Percentiles rank a stretch among this genome's conserved stretches.
Conservation (phyloP, 1,140 invertebrate genomes). For the Araneus ventricosus region DNA sequence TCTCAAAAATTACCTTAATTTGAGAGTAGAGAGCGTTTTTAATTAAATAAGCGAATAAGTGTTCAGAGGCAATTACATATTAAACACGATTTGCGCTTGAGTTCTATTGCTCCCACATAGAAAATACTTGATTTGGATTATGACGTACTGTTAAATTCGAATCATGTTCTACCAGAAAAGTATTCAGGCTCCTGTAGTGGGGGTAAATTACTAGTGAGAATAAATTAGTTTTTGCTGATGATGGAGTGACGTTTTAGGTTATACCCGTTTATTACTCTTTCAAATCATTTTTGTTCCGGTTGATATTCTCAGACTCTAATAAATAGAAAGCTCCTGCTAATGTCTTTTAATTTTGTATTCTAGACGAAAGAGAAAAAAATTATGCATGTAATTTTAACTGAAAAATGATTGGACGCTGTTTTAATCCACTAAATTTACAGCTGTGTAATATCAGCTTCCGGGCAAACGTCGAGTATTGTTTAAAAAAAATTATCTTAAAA, state of each 20-base stretch:
- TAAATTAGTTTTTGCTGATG: slow-evolving; percentile 8
- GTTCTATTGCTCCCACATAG: background rate
- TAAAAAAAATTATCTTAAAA: too few species aligned
- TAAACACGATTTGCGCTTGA: background rate
- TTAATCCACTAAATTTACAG: too few species aligned
- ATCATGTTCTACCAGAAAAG: background rate
- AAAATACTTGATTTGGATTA: background rate
- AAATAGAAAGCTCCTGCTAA: too few species aligned
- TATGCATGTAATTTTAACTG: too few species aligned
- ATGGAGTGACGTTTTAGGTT: background rate
- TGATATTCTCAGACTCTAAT: background rate
- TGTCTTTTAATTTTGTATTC: too few species aligned
- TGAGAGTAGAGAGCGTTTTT: background rate
- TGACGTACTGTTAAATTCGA: background rate
- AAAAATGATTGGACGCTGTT: too few species aligned
- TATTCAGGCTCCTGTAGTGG: background rate
- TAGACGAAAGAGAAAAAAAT: too few species aligned
- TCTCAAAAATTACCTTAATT: slow-evolving; percentile 23
- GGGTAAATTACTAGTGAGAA: background rate
- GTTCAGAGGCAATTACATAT: background rate
- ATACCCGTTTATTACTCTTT: background rate
- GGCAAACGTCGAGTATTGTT: too few species aligned
- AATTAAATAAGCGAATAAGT: background rate
- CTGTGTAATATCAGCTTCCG: too few species aligned
- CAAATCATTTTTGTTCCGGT: slow-evolving; percentile 3